phyloP scores from a whole-genome alignment of 2,797 vertebrate species.

The Enteromius trimaculatus region DNA sequence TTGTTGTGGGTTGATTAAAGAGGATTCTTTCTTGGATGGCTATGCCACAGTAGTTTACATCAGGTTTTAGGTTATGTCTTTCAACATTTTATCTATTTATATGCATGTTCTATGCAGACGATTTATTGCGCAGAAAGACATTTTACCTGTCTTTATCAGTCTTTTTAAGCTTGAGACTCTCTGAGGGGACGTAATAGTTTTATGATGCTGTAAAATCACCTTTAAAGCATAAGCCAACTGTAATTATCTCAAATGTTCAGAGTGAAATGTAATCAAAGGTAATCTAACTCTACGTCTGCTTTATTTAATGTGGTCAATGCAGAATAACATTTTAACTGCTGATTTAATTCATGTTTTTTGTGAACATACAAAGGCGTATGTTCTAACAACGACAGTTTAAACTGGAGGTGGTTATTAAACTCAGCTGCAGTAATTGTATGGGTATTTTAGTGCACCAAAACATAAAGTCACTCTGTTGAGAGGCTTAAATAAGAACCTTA shows the following conservation, averaged over 20 bases:
- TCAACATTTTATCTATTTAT: background rate
- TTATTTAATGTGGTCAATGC: slow-evolving; percentile 50
- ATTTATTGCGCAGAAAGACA: background rate
- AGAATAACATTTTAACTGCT: slow-evolving; percentile 4
- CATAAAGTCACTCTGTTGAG: slow-evolving; percentile 9
- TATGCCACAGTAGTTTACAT: background rate
- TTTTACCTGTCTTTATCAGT: background rate
- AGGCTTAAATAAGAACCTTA: slow-evolving; percentile 10
- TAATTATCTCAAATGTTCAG: slow-evolving; percentile 74
- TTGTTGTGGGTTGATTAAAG: slow-evolving; percentile 23
- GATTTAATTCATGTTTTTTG: slow-evolving; percentile 30
- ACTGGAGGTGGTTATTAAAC: slow-evolving; percentile 47
- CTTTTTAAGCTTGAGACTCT: slow-evolving; percentile 1
- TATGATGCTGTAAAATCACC: slow-evolving; percentile 65
- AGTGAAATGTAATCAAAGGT: slow-evolving; percentile 68
- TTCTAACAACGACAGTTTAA: slow-evolving; percentile 15
- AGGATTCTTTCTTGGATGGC: background rate
- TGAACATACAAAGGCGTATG: background rate
- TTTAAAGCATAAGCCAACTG: slow-evolving; percentile 59
- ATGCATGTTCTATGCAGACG: background rate
- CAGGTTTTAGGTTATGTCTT: background rate
- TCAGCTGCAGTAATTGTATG: slow-evolving; percentile 17
- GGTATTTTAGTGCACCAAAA: slow-evolving; percentile 5
- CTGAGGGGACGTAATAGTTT: slow-evolving; percentile 39
- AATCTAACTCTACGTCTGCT: slow-evolving; percentile 54